phyloP scores from a whole-genome alignment of 2,797 vertebrate species.

The Orestias chungarensis region DNA sequence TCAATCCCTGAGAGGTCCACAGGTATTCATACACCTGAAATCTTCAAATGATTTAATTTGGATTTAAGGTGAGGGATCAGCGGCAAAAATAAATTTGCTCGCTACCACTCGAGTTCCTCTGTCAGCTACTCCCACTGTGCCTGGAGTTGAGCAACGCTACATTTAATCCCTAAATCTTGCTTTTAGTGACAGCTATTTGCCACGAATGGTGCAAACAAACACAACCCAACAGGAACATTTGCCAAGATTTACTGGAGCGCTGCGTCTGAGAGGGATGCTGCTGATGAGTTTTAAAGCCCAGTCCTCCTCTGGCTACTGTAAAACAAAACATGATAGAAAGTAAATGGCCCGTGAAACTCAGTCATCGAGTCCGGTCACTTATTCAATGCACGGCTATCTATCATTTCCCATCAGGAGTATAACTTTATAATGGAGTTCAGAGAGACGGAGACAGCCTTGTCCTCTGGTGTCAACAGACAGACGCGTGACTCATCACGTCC shows the following conservation, averaged over 20 bases:
- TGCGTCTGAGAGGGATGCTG: neutral
- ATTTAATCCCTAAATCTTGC: slow-evolving; percentile 1
- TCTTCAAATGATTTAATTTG: too few species aligned
- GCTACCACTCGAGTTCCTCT: too few species aligned
- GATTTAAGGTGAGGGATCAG: too few species aligned
- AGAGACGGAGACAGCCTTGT: slow-evolving; percentile 56
- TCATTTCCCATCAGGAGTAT: neutral
- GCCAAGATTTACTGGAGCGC: neutral
- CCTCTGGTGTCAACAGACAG: slow-evolving; percentile 70
- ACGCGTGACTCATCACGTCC: slow-evolving; percentile 71
- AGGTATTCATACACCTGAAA: too few species aligned
- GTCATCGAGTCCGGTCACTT: slow-evolving; percentile 3
- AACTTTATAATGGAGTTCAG: slow-evolving; percentile 32
- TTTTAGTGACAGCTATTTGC: neutral
- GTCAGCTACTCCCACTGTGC: neutral
- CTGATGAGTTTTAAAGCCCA: neutral
- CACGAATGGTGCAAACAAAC: neutral
- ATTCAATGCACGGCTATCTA: slow-evolving; percentile 1
- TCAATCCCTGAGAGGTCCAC: too few species aligned
- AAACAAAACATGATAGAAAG: slow-evolving; percentile 5
- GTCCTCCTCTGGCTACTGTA: slow-evolving; percentile 1
- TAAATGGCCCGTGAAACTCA: slow-evolving; percentile 17
- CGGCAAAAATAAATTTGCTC: too few species aligned
- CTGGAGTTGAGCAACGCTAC: neutral
- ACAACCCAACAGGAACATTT: neutral